Conservation (phyloP, 2,888 invertebrate species). For the Spilarctia lutea region DNA sequence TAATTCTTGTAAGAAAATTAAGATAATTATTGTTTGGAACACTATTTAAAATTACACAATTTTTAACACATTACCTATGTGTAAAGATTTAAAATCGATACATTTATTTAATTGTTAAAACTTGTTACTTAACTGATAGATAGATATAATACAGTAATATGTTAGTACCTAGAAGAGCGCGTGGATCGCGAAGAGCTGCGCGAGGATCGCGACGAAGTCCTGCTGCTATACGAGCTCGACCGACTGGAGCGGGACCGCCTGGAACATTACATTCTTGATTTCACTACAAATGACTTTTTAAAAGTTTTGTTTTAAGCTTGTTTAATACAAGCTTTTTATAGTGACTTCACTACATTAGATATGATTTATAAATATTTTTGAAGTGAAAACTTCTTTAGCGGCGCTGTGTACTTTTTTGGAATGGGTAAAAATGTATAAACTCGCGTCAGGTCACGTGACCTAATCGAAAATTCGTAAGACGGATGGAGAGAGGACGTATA, state of each 20-base stretch:
- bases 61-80: neutral
- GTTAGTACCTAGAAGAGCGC: slow-evolving; percentile 79
- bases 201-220: slow-evolving; percentile 79
- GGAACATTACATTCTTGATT: slow-evolving; percentile 23
- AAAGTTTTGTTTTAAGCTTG: too few species aligned
- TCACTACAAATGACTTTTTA: too few species aligned
- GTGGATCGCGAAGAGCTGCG: slow-evolving; percentile 81
- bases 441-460: too few species aligned
- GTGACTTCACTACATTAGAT: neutral
- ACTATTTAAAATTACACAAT: neutral
- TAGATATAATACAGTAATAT: neutral
- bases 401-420: too few species aligned
- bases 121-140: slow-evolving; percentile 3
- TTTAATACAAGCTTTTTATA: neutral
- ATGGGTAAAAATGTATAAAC: too few species aligned
- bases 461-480: too few species aligned
- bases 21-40: neutral
- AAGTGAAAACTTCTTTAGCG: too few species aligned
- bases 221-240: slow-evolving; percentile 85
- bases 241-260: slow-evolving; percentile 78
- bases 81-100: neutral
- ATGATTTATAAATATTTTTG: too few species aligned
- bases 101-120: slow-evolving; percentile 29
- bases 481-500: too few species aligned
- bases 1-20: neutral